Percentiles rank a stretch among this genome's conserved stretches.
These are phyloP conservation scores for Proteles cristata DNA, from an alignment of 2,113 vertebrate genomes.

Conservation along the genomic window DNA sequence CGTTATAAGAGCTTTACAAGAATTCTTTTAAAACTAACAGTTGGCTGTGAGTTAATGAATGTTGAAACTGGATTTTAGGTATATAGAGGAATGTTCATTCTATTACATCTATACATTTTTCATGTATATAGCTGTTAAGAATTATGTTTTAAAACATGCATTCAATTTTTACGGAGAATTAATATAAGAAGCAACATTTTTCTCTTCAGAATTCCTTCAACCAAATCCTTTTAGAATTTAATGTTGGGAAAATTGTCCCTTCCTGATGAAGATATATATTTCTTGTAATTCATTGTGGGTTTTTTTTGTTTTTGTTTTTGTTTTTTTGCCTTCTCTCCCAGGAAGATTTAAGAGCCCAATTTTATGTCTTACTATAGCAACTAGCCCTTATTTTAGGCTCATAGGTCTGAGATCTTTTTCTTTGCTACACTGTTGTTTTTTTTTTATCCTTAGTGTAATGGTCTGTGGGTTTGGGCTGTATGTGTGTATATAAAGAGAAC, in stretches of 20 bases:
- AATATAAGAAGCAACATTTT: neutral
- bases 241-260: neutral
- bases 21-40: slow-evolving; percentile 2
- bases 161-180: neutral
- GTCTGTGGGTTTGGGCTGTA: neutral
- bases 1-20: neutral
- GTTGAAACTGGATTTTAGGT: neutral
- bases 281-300: neutral
- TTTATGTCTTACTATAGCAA: neutral
- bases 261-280: neutral
- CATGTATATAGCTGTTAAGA: neutral
- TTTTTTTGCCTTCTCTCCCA: neutral
- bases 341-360: neutral
- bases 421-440: neutral
- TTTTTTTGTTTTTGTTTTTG: neutral
- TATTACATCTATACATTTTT: neutral
- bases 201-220: neutral
- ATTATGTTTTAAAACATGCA: neutral
- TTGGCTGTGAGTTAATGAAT: slow-evolving; percentile 13
- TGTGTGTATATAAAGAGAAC: neutral
- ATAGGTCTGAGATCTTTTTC: neutral
- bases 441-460: neutral
- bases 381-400: neutral
- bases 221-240: neutral
- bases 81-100: neutral